Base-by-base conservation (phyloP, 2,797 vertebrate species). In the Knipowitschia caucasica region DNA sequence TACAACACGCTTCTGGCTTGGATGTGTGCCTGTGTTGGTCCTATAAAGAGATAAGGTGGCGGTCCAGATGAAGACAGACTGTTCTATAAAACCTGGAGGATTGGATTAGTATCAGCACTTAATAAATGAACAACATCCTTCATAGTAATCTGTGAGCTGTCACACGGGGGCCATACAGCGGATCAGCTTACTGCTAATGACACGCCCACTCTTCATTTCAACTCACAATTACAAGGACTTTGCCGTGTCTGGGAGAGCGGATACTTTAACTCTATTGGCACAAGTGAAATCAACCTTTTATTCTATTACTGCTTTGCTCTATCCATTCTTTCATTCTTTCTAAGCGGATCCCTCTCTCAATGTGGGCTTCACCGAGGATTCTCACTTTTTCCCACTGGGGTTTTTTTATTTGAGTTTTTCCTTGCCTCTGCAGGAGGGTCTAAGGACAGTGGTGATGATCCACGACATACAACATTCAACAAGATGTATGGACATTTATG, bases 111-210 rank as follows among this genome's bases (percentile, higher is more conserved):
- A 80, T 79, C 75, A 80, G 81, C 77, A 77, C 75, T 85, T 82
- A 82, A 80, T 78, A 79, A 81, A 86, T 80, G 80, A 86, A 73
- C 73, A 82, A 75, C 77, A 86, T 81, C 75, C 75, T 79, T 85
- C 75, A 85, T 75, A 59, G 79, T 85, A 81, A 83, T 85, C 78
- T 78, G 53, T 47, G 2, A 9, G 52, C 73, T 77, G 78, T 82
- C 81, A 78, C 59, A 72, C 67, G 53, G 53, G 64, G 72, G 59
- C 8, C 30, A 69, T 73, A 27, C 72, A 50, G 50, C 38, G 34
- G 77, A 80, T 83, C 70, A 66, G 67, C 69, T 82, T 71, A 75
- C 78, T 15, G 39, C 67, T 81, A 83, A 83, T 73, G 57, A 74
- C 71, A 75, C 69, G 44, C 77, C 68, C 53, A 76, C 80, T 62